These are phyloP conservation scores for Melanotaenia trifasciata DNA, from an alignment of 2,797 vertebrate species.

Conservation along the genomic window DNA sequence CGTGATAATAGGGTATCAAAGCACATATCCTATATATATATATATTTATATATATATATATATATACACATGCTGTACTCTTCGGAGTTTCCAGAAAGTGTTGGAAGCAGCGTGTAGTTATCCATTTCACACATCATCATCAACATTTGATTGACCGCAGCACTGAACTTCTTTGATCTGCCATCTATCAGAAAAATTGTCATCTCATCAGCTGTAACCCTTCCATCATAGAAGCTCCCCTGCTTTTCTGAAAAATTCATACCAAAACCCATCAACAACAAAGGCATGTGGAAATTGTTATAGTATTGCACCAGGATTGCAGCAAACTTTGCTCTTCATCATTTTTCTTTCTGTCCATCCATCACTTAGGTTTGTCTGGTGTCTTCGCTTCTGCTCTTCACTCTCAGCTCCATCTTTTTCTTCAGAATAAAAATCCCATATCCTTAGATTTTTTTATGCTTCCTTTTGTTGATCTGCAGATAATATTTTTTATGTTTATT, in stretches of 20 bases:
- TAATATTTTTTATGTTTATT: too few relatives aligned
- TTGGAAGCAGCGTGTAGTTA: too few relatives aligned
- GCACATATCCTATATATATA: too few relatives aligned
- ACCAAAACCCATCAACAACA: slow-evolving; percentile 67
- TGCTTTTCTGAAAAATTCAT: slow-evolving; percentile 55
- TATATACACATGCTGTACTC: too few relatives aligned
- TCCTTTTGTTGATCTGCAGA: background rate
- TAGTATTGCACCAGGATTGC: slow-evolving; percentile 73
- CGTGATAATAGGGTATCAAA: too few relatives aligned
- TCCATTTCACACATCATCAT: slow-evolving; percentile 8
- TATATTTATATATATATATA: too few relatives aligned
- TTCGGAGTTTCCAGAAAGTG: background rate
- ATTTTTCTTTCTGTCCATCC: slow-evolving; percentile 42
- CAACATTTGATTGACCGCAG: slow-evolving; percentile 50
- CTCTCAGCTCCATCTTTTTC: background rate
- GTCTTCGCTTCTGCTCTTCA: background rate
- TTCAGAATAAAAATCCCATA: background rate
- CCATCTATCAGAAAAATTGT: slow-evolving; percentile 61
- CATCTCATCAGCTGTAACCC: slow-evolving; percentile 61
- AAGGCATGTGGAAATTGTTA: slow-evolving; percentile 65
- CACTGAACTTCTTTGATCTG: slow-evolving; percentile 62
- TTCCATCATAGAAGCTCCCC: slow-evolving; percentile 50
- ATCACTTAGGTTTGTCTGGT: slow-evolving; percentile 22
- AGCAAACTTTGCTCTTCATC: slow-evolving; percentile 56
- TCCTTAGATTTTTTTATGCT: background rate